Evolutionary conservation across 2,797 vertebrate species (phyloP), one percentile per base, ranked within the genome.

Genomic region (Microctenopoma stevenorrisi): DNA sequence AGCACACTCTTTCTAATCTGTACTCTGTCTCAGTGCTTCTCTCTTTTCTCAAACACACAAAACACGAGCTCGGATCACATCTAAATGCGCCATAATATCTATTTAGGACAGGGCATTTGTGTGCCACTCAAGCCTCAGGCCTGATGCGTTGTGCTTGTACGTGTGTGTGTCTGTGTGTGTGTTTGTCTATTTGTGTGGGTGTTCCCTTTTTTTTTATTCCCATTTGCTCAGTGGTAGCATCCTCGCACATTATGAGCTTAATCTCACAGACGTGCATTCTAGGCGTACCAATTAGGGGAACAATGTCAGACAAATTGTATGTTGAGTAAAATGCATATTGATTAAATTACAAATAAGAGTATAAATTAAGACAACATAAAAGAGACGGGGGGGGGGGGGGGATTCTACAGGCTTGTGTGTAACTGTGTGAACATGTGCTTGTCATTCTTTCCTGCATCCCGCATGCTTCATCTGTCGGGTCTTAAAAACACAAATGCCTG

Each of bases 1-100:
- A 78, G 82, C 71, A 81, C 79, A 81, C 74, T 74, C 86, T 55
- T 69, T 79, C 69, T 88, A 88, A 92, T 91, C 81, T 82, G 72
- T 38, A 50, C 16, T 58, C 54, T 52, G 28, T 65, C 55, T 61
- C 18, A 72, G 12, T 64, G 40, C 62, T 51, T 81, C 40, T 49
- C 47, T 60, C 56, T 74, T 15, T 8, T 35, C 48, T 67, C 49
- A 7, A 44, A 68, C 59, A 46, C 63, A 51, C 60, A 65, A 56
- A 65, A 52, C 59, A 63, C 35, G 56, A 18, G 7, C 67, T 40
- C 48, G 69, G 18, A 54, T 30, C 37, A 43, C 28, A 14, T 56
- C 49, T 44, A 33, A 42, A 54, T 68, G 51, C 66, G 49, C 58
- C 22, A 47, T 10, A 48, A 53, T 76, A 46, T 79, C 35, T 68